A percentile compares a stretch with the other conserved stretches of the same genome.
phyloP scores from a whole-genome alignment of 2,113 vertebrate species.

The Donacobius atricapilla region DNA sequence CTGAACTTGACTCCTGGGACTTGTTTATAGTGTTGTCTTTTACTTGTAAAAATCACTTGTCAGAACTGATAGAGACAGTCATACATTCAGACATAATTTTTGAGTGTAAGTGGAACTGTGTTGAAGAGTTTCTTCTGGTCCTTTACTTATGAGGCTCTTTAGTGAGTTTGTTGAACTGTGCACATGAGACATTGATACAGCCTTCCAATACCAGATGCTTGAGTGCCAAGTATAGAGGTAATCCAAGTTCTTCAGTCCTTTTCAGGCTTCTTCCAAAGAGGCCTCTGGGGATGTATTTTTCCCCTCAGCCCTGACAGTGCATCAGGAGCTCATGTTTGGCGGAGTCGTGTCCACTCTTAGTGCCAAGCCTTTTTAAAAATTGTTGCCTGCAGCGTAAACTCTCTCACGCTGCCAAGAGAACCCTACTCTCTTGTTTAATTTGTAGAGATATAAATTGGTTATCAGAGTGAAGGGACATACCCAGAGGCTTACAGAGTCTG shows the following conservation, averaged over 20 bases:
- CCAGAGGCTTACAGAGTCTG: background rate
- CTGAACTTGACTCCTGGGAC: background rate
- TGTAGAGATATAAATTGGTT: background rate
- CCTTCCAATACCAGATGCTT: background rate
- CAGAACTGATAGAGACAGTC: background rate
- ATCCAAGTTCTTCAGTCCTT: background rate
- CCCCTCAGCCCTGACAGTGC: background rate
- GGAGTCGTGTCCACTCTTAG: background rate
- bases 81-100: background rate
- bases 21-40: background rate
- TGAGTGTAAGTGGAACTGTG: background rate
- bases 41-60: background rate
- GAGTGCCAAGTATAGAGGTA: background rate
- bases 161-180: background rate
- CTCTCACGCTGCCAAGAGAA: background rate
- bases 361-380: background rate
- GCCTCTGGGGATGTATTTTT: background rate
- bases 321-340: rapidly evolving
- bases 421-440: background rate
- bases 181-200: background rate
- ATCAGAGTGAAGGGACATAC: background rate
- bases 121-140: background rate
- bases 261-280: background rate
- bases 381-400: background rate
- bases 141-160: background rate